phyloP scores from a whole-genome alignment of 2,113 vertebrate genomes.

The Gracilinanus agilis region DNA sequence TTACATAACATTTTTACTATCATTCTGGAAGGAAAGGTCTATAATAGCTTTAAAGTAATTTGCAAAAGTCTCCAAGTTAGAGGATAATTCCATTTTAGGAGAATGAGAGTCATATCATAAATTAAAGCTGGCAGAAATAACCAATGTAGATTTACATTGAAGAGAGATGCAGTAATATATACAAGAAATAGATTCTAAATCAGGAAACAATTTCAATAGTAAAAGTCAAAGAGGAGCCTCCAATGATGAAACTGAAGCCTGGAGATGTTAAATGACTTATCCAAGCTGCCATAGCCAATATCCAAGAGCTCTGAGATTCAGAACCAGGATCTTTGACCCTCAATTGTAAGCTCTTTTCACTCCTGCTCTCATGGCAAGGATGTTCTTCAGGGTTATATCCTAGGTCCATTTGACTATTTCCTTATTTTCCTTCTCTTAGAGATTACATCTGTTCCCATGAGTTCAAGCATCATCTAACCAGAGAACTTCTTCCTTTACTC shows the following conservation, averaged over 20 bases:
- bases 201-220: not conserved
- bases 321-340: not conserved
- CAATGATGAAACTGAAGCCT: not conserved
- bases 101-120: not conserved
- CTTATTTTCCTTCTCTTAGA: not conserved
- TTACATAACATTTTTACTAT: accelerated
- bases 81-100: not conserved
- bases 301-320: not conserved
- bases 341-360: not conserved
- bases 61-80: no score
- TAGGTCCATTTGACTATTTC: not conserved
- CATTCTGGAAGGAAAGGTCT: not conserved
- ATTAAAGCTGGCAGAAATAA: not conserved
- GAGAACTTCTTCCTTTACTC: not conserved
- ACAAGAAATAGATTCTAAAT: not conserved
- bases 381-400: not conserved
- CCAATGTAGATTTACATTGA: not conserved
- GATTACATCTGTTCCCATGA: not conserved
- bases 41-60: accelerated
- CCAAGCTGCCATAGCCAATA: not conserved
- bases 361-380: not conserved
- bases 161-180: not conserved
- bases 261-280: not conserved
- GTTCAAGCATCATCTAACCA: not conserved
- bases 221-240: not conserved